Evolutionary conservation across 2,888 invertebrate species (phyloP).

Genomic region (Catocala sponsa): DNA sequence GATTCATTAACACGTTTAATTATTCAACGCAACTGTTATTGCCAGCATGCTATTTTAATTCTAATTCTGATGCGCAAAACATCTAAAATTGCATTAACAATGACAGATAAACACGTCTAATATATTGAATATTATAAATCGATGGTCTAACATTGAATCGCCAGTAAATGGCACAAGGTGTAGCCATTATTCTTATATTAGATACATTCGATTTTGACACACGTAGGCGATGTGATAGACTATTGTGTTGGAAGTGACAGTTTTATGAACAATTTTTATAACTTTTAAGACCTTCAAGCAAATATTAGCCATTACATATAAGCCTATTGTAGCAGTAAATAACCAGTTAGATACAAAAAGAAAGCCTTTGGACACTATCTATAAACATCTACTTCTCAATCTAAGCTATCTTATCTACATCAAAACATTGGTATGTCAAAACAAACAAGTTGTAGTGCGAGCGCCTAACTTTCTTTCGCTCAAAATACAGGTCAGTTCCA

Average conservation of each 20-base stretch:
- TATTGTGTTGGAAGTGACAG: constrained; percentile 59
- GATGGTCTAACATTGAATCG: constrained; percentile 59
- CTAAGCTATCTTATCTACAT: constrained; percentile 40
- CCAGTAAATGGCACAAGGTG: constrained; percentile 66
- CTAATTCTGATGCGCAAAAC: too few species aligned
- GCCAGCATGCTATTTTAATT: too few species aligned
- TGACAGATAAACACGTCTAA: constrained; percentile 28
- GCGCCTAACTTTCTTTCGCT: constrained; percentile 23
- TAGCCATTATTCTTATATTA: constrained; percentile 50
- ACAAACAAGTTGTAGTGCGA: constrained; percentile 30
- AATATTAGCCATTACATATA: neutral
- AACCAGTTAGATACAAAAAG: neutral
- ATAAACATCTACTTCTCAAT: constrained; percentile 44
- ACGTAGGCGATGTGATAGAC: constrained; percentile 65
- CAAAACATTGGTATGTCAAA: constrained; percentile 22
- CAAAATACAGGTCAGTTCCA: constrained; percentile 29
- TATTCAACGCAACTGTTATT: too few species aligned
- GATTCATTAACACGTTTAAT: too few species aligned
- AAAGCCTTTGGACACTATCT: constrained; percentile 34
- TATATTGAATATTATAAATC: constrained; percentile 65
- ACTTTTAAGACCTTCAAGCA: constrained; percentile 25
- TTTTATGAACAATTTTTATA: constrained; percentile 45
- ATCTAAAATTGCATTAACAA: constrained; percentile 8
- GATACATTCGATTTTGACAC: constrained; percentile 59
- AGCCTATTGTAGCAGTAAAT: too few species aligned